Evolutionary conservation across 2,888 invertebrate species (phyloP), one percentile per base, ranked within the genome.

Genomic region (Heliconius ismenius): DNA sequence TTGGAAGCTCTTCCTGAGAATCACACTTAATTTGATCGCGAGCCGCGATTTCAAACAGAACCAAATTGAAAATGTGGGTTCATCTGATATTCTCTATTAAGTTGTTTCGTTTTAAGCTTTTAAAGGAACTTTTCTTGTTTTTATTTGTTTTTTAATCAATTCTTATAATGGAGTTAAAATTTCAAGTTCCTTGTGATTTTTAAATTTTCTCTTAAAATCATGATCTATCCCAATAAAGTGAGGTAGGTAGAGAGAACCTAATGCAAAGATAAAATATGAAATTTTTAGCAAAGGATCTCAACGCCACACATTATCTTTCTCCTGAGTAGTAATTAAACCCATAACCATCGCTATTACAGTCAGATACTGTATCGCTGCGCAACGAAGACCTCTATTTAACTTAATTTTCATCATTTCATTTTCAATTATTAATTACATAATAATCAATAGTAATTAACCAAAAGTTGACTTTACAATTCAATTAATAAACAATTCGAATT

Each of bases 21-120:
- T 83, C 82, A 81, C 82, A 83, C 82, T 83, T 83, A 82, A 83
- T 83, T 85, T 81, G 82, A 82, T 83, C 83, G 75, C 82, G 76
- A 76, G 80, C 75, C 81, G 76, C 80, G 84, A 82, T 81, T 82
- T 73, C 80, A 79, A 81, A 84, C 81, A 74, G 80, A 81, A 81
- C 79, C 77, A 81, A 84, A 83, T 84, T 83, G 83, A 83, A 83
- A 84, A 82, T 81, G 84, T 82, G 78, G 81, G 80, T 81, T 83
- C 81, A 83, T 82, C 81, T 77, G 78, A 76, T 79, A 76, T 79
- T 80, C 76, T 73, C 67, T 77, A 76, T 69, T 78, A 65, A 65
- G 78, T 76, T 79, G 6, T 69, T 75, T 18, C n/a, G 32, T 63
- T 75, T 63, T 4, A 60, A 67, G 18, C 11, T 54, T 36, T 69